Percentiles rank a stretch among this genome's conserved stretches.
Conservation (phyloP, 2,888 invertebrate species). For the Caenorhabditis angaria region DNA sequence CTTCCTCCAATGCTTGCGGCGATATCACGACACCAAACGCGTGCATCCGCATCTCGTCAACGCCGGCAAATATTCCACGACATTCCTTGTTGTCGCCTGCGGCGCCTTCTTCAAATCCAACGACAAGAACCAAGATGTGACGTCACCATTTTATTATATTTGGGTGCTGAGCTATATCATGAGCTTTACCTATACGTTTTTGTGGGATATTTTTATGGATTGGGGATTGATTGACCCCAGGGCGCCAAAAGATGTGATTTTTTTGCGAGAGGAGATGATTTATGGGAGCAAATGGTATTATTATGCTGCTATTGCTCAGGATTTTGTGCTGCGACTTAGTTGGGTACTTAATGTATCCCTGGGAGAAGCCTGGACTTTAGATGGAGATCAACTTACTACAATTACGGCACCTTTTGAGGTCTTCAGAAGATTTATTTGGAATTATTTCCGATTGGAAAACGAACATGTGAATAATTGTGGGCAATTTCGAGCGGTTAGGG, state of each 20-base stretch:
- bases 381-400: slow-evolving; percentile 67
- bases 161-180: slow-evolving; percentile 84
- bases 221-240: slow-evolving; percentile 84
- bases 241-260: slow-evolving; percentile 85
- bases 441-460: slow-evolving; percentile 98
- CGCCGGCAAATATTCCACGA: slow-evolving; percentile 96
- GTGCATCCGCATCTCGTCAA: slow-evolving; percentile 91
- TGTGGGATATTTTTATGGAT: slow-evolving; percentile 99
- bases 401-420: slow-evolving; percentile 71
- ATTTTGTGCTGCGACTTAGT: slow-evolving; percentile 88
- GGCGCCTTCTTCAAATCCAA: slow-evolving; percentile 75
- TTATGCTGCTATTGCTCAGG: slow-evolving; percentile 95
- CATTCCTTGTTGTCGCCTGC: slow-evolving; percentile 91
- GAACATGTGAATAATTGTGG: slow-evolving; percentile 99
- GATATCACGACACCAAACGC: slow-evolving; percentile 91
- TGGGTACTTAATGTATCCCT: slow-evolving; percentile 88
- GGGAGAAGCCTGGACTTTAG: slow-evolving; percentile 69
- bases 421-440: slow-evolving; percentile 89
- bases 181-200: slow-evolving; percentile 88
- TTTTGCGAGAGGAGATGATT: slow-evolving; percentile 72
- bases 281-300: slow-evolving; percentile 78
- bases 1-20: slow-evolving; percentile 93
- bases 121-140: slow-evolving; percentile 76
- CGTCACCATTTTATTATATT: slow-evolving; percentile 74
- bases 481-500: slow-evolving; percentile 92